Evolutionary conservation across 2,797 vertebrate genomes (phyloP), one percentile per base, ranked within the genome.

Genomic region (Sebastes reedi): DNA sequence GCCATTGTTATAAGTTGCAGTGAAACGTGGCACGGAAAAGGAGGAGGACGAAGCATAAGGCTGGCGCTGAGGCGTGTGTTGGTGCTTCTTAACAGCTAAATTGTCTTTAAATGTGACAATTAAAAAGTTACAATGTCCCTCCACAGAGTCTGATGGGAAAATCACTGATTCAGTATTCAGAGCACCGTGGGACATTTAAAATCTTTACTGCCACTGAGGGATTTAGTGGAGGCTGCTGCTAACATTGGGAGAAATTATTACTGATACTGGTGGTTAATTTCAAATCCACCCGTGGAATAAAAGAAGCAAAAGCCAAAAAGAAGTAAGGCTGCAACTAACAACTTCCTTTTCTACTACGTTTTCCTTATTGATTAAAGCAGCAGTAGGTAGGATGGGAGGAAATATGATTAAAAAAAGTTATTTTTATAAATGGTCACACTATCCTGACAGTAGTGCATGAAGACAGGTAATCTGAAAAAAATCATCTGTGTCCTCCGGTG

Each of bases 1-100:
- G 64, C 59, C 75, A 14, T 60, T 77, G 70, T 34, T 81, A 3
- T 11, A 60, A 22, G 60, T 22, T 68, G 52, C 27, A 78, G 58
- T 56, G 27, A 77, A 76, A 82, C 4, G 39, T 29, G 39, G 71
- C 52, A 22, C 6, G 8, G 39, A 59, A n/a, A 71, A 50, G 22
- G 32, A 36, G 3, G n/a, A 55, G 7, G 56, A 20, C 10, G 12
- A 27, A 22, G 5, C 3, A 11, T 5, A 34, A 36, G 7, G 11
- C n/a, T 10, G 34, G 5, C 27, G 46, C 30, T 20, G 30, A 29
- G 7, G 39, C 30, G 4, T 27, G 3, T 12, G 25, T 3, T 24
- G 32, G 13, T 50, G 3, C 22, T 32, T 58, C 11, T 2, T 24
- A 14, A 54, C 13, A 11, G 36, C 32, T 18, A 24, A 59, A n/a